A percentile compares a stretch with the other conserved stretches of the same genome.
These are phyloP conservation scores for Diglossa cyanea DNA, from an alignment of 2,797 vertebrate genomes.

Conservation along the genomic window DNA sequence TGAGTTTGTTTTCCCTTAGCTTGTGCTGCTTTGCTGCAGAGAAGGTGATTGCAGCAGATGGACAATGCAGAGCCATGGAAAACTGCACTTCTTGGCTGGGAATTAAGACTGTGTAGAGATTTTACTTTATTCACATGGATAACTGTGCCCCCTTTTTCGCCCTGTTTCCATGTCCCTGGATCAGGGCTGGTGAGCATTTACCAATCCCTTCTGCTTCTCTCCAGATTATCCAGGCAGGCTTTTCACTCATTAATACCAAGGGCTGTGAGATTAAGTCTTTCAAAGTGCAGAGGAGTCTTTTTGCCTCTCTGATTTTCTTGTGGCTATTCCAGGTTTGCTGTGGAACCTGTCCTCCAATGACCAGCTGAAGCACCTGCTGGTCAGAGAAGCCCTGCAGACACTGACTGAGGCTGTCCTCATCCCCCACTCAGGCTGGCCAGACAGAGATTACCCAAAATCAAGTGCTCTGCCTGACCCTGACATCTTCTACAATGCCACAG, in stretches of 20 bases:
- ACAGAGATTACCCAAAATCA: constrained; percentile 90
- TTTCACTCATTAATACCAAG: background rate
- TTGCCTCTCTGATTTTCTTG: background rate
- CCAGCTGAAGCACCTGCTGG: constrained; percentile 84
- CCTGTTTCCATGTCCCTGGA: background rate
- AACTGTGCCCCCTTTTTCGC: background rate
- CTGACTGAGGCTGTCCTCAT: constrained; percentile 85
- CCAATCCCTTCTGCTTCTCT: background rate
- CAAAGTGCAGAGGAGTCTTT: background rate
- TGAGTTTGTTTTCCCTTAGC: background rate
- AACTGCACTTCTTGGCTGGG: accelerated
- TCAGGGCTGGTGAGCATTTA: background rate
- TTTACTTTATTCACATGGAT: background rate
- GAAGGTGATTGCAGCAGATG: background rate
- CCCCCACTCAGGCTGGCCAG: constrained; percentile 88
- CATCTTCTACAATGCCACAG: constrained; percentile 88
- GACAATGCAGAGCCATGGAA: background rate
- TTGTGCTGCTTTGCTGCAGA: background rate
- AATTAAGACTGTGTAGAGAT: background rate
- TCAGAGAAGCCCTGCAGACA: constrained; percentile 72
- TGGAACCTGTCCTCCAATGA: constrained; percentile 98
- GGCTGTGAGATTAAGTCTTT: background rate
- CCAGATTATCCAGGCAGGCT: background rate
- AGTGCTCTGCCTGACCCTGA: constrained; percentile 83
- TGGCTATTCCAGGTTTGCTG: constrained; percentile 82